These are phyloP conservation scores for Drosophila athabasca DNA, from an alignment of 1,140 invertebrate species.

Conservation along the genomic window DNA sequence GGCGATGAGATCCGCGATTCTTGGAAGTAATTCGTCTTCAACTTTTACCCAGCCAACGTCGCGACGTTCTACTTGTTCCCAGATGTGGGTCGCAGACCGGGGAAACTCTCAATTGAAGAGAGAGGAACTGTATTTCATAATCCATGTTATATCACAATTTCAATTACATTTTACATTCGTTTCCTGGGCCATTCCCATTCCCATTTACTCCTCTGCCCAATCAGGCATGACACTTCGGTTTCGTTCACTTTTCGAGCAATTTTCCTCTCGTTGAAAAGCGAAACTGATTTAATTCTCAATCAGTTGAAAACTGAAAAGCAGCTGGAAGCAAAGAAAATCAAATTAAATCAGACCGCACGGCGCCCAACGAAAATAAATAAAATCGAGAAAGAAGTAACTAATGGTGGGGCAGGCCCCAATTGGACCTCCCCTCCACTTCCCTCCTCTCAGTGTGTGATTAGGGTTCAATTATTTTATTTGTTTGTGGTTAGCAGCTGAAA, in stretches of 20 bases:
- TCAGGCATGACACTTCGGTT: slow-evolving; percentile 44
- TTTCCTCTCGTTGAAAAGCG: slow-evolving; percentile 38
- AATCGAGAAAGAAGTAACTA: slow-evolving; percentile 26
- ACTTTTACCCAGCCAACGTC: slow-evolving; percentile 20
- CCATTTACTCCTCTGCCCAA: slow-evolving; percentile 23
- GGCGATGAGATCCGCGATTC: slow-evolving; percentile 36
- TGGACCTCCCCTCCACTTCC: not conserved
- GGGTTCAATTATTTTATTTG: slow-evolving; percentile 62
- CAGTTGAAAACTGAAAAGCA: slow-evolving; percentile 9
- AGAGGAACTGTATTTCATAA: slow-evolving; percentile 27
- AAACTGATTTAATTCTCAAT: slow-evolving; percentile 57
- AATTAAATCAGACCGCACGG: slow-evolving; percentile 30
- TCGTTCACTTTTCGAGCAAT: slow-evolving; percentile 40
- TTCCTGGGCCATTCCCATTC: not conserved
- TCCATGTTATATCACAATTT: slow-evolving; percentile 26
- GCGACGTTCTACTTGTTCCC: slow-evolving; percentile 2
- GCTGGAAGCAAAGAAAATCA: slow-evolving; percentile 37
- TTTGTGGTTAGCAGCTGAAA: slow-evolving; percentile 49
- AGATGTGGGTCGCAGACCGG: slow-evolving; percentile 15
- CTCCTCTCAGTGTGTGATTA: slow-evolving; percentile 41
- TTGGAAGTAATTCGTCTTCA: slow-evolving; percentile 18
- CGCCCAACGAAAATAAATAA: slow-evolving; percentile 5
- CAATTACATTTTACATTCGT: slow-evolving; percentile 18
- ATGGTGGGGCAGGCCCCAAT: slow-evolving; percentile 4
- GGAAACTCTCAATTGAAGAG: not conserved